Percentiles rank a stretch among this genome's conserved stretches.
These are phyloP conservation scores for Drosophila lacertosa DNA, from an alignment of 1,140 invertebrate genomes.

Conservation along the genomic window DNA sequence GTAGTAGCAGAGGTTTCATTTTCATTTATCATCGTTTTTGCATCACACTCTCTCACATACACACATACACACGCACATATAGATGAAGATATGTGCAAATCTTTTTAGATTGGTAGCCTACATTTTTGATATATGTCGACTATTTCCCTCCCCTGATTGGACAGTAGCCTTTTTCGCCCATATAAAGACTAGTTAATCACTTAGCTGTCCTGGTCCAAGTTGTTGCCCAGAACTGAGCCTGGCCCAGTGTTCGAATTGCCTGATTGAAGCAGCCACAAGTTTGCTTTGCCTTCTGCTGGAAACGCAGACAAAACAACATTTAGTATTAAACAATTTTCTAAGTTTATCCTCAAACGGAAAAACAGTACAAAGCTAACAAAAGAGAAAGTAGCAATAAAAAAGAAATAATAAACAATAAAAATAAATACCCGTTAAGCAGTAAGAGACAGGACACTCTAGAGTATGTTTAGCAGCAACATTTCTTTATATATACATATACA, in stretches of 20 bases:
- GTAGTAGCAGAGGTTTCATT: constrained; percentile 34
- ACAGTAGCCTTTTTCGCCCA: constrained; percentile 1
- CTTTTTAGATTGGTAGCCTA: constrained; percentile 10
- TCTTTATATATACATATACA: constrained; percentile 20
- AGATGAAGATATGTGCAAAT: constrained; percentile 6
- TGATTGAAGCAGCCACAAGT: not conserved
- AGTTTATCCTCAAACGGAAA: constrained; percentile 31
- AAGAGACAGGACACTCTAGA: constrained; percentile 20
- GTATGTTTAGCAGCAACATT: constrained; percentile 15
- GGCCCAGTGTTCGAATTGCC: no score
- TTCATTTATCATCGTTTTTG: constrained; percentile 12
- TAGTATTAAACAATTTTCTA: constrained; percentile 40
- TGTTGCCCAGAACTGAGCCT: constrained; percentile 9
- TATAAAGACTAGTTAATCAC: constrained; percentile 10
- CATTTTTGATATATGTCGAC: not conserved
- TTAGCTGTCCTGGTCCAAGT: constrained; percentile 14
- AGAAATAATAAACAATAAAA: not conserved
- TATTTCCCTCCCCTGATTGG: not conserved
- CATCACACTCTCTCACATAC: constrained; percentile 6
- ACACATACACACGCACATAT: not conserved
- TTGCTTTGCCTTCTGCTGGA: constrained; percentile 8
- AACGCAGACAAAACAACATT: not conserved
- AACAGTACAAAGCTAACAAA: constrained; percentile 41
- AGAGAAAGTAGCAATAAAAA: not conserved
- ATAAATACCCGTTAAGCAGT: not conserved